These are phyloP conservation scores for Scartelaos histophorus DNA, from an alignment of 2,113 vertebrate species.

Conservation along the genomic window DNA sequence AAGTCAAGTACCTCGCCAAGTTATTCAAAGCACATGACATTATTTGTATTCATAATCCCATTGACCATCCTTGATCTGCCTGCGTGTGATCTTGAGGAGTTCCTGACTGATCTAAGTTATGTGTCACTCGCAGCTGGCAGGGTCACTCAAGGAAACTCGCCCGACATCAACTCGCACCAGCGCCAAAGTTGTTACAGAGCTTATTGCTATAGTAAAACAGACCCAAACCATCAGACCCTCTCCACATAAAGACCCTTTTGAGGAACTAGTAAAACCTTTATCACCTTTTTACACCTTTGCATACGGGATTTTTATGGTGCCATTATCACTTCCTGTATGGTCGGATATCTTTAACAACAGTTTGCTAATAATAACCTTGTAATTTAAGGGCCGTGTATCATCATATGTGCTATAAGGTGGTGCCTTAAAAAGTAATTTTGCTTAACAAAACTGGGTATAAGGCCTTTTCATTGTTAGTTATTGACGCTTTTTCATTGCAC, in stretches of 20 bases:
- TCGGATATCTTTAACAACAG: background rate
- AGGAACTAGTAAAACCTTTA: background rate
- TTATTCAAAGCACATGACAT: background rate
- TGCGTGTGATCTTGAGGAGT: background rate
- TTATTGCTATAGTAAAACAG: background rate
- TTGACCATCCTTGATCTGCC: background rate
- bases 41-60: background rate
- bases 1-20: background rate
- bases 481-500: slow-evolving; percentile 5
- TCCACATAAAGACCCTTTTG: background rate
- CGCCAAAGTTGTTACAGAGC: background rate
- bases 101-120: background rate
- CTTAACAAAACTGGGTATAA: too few species aligned
- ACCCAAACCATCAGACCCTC: background rate
- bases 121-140: background rate
- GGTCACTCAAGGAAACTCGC: background rate
- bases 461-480: background rate
- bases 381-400: background rate
- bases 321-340: background rate
- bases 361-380: background rate
- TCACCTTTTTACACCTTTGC: background rate
- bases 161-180: background rate
- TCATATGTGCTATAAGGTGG: background rate
- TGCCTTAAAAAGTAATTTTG: too few species aligned
- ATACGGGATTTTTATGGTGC: background rate